Conservation (phyloP, 2,797 vertebrate genomes). For the Typhlichthys eigenmanni region DNA sequence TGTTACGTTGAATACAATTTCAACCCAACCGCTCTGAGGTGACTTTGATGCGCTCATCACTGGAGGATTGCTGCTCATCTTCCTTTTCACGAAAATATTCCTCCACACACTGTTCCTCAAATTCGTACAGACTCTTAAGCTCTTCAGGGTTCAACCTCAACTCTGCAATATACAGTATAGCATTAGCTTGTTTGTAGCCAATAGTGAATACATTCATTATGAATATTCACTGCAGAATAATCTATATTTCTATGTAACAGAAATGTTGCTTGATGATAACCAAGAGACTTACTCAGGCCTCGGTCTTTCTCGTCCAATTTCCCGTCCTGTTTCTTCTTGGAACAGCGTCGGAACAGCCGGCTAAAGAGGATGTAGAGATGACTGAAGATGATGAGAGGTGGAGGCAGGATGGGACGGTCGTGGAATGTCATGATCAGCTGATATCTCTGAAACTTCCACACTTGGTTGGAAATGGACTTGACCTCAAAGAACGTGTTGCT, state of each 20-base stretch:
- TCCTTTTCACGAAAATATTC: slow-evolving; percentile 96
- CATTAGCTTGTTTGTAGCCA: not conserved
- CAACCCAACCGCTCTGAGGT: slow-evolving; percentile 88
- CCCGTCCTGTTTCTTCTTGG: slow-evolving; percentile 80
- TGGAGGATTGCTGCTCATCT: slow-evolving; percentile 92
- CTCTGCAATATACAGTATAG: slow-evolving; percentile 74
- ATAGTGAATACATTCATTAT: not conserved
- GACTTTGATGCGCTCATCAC: slow-evolving; percentile 92
- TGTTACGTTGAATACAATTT: not conserved
- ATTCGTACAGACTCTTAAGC: slow-evolving; percentile 91
- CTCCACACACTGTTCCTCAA: slow-evolving; percentile 96
- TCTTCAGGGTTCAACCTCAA: slow-evolving; percentile 94
- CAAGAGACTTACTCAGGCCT: slow-evolving; percentile 85
- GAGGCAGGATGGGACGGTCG: slow-evolving; percentile 95
- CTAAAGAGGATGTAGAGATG: slow-evolving; percentile 90
- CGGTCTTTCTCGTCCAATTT: slow-evolving; percentile 93
- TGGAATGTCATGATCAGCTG: slow-evolving; percentile 99
- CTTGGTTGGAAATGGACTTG: slow-evolving; percentile 98
- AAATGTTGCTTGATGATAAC: no score
- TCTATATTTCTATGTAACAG: no score
- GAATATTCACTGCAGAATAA: not conserved
- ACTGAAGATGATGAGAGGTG: slow-evolving; percentile 95
- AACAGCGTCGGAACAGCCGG: slow-evolving; percentile 83
- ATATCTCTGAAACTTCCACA: slow-evolving; percentile 99
- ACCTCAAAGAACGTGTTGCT: slow-evolving; percentile 99